phyloP scores from a whole-genome alignment of 92 coral and sea anemone genomes.

The Palythoa caribaeorum region DNA sequence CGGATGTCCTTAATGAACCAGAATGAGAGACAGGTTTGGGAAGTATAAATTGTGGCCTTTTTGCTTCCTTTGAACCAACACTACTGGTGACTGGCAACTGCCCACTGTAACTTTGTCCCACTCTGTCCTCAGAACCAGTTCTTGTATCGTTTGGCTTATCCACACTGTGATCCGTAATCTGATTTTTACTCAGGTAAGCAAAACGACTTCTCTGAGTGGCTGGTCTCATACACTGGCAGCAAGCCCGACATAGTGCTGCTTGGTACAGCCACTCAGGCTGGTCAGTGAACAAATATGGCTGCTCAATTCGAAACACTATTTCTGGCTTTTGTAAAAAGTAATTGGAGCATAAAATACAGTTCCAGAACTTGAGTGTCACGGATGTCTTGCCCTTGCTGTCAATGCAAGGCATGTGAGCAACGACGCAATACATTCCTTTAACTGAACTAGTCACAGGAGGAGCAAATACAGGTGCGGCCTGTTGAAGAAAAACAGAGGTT shows the following conservation, averaged over 20 bases:
- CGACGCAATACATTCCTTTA: constrained; percentile 90
- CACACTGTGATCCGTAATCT: neutral
- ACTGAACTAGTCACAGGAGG: constrained; percentile 67
- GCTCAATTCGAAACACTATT: constrained; percentile 89
- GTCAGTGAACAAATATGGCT: constrained; percentile 90
- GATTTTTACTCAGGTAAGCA: neutral
- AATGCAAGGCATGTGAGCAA: constrained; percentile 88
- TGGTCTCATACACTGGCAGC: constrained; percentile 54
- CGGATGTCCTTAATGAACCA: neutral
- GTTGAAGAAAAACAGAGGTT: constrained; percentile 90
- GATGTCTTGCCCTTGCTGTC: constrained; percentile 82
- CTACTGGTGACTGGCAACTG: neutral
- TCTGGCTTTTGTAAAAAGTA: constrained; percentile 96
- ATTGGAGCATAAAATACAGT: constrained; percentile 97
- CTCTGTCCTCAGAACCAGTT: neutral
- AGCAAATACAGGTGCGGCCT: constrained; percentile 85
- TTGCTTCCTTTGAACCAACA: neutral
- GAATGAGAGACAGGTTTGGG: constrained; percentile 15
- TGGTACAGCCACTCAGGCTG: constrained; percentile 99
- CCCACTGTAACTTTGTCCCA: neutral
- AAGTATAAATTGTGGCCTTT: constrained; percentile 33
- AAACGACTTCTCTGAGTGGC: constrained; percentile 11
- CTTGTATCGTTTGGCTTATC: neutral
- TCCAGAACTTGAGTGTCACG: constrained; percentile 99
- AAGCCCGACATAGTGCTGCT: constrained; percentile 88